Conservation (phyloP, 1,140 invertebrate species). For the Bombus pyrosoma region DNA sequence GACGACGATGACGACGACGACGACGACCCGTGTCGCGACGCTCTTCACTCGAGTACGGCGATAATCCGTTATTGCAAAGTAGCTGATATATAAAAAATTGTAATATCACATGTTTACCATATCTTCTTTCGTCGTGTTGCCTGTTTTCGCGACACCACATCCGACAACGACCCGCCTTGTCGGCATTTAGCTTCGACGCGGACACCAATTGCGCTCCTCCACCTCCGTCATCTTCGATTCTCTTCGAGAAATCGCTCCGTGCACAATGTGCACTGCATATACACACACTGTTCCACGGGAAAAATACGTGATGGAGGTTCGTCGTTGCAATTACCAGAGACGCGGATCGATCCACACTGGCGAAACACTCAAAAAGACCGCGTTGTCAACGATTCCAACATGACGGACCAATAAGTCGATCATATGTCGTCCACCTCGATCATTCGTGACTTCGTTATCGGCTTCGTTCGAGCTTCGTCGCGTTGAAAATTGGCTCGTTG, state of each 20-base stretch:
- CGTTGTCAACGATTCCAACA: background rate
- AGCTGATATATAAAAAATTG: constrained; percentile 71
- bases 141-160: constrained; percentile 26
- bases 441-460: background rate
- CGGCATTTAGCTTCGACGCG: background rate
- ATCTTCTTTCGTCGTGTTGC: constrained; percentile 35
- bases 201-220: background rate
- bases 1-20: background rate
- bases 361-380: background rate
- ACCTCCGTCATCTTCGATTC: background rate
- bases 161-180: constrained; percentile 30
- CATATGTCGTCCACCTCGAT: background rate
- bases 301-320: background rate
- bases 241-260: constrained; percentile 1
- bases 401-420: background rate
- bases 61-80: constrained; percentile 71
- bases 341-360: background rate
- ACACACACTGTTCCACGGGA: background rate
- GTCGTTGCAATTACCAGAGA: constrained; percentile 16
- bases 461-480: background rate
- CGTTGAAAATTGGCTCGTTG: background rate
- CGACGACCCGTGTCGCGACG: constrained; percentile 46
- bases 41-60: constrained; percentile 36
- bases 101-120: constrained; percentile 67
- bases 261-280: background rate